Base-by-base conservation (phyloP, 2,113 vertebrate species). In the Gymnobelideus leadbeateri region DNA sequence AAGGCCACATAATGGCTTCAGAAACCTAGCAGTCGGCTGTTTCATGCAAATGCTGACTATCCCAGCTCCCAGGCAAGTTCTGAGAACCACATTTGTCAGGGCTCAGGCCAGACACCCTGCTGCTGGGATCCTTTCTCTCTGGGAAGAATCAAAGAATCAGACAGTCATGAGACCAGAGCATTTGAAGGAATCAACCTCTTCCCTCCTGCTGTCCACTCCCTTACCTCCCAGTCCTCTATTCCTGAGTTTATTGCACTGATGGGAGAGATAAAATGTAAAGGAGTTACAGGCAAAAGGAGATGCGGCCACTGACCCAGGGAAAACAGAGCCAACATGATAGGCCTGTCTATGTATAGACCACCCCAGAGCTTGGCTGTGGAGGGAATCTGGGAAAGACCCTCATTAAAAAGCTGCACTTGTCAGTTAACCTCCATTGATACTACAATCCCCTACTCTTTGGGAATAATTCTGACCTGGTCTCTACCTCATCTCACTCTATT, bases 41-140 rank as follows among this genome's bases (percentile, higher is more conserved):
- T 84, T 84, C 68, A 84, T 84, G n/a, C 68, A 84, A 84, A 84
- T 84, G 68, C n/a, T 84, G 68, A 84, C 68, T 43, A 21, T 84
- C 37, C 61, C 37, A 77, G 37, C 61, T 77, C 14, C 37, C 37
- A n/a, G 31, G 61, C 61, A 77, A 77, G 61, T 77, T 77, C 61
- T 77, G n/a, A 84, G 68, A 84, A 84, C n/a, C n/a, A 43, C 68
- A 43, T 84, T 84, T 84, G 37, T 84, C n/a, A 84, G n/a, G 19
- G n/a, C n/a, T 84, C n/a, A 23, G 68, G 68, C 68, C 68, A 84
- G 68, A 84, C 68, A 43, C 68, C 68, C 68, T 84, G 68, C 68
- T 84, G n/a, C 68, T 84, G 68, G n/a, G 68, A 84, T 84, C n/a
- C 68, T 84, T 84, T 84, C 68, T 84, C 19, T 23, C 68, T n/a